A percentile compares a stretch with the other conserved stretches of the same genome.
phyloP scores from a whole-genome alignment of 2,113 vertebrate species.

The Mustela nigripes region DNA sequence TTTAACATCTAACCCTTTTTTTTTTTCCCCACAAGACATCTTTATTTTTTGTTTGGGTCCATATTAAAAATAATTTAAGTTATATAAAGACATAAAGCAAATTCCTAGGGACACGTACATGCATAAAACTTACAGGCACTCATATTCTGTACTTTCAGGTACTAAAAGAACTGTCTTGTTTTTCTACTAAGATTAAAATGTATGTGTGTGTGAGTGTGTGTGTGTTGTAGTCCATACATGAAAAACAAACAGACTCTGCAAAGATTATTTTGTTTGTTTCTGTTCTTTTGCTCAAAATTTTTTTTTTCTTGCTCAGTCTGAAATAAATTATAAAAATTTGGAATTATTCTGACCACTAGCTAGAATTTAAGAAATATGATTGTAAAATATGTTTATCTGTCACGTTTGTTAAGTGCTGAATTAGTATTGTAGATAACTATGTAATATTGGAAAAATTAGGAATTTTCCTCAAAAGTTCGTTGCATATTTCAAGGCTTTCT shows the following conservation, averaged over 20 bases:
- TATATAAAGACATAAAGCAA: not conserved
- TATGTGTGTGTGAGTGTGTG: not conserved
- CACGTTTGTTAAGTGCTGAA: not conserved
- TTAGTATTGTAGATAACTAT: not conserved
- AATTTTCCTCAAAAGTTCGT: not conserved
- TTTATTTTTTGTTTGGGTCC: not conserved
- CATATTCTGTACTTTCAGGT: not conserved
- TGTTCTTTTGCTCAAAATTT: not conserved
- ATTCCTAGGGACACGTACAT: not conserved
- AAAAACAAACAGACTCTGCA: not conserved
- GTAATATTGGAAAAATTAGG: too few relatives aligned
- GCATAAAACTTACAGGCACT: not conserved
- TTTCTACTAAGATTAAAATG: not conserved
- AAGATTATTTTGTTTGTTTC: not conserved
- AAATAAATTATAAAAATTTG: not conserved
- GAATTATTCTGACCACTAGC: not conserved
- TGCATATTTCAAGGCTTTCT: not conserved
- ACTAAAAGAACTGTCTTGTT: not conserved
- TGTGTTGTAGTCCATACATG: not conserved
- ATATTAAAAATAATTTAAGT: constrained; percentile 28
- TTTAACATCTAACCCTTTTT: not conserved
- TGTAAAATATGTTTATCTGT: not conserved
- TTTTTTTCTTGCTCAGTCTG: not conserved
- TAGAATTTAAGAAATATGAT: not conserved
- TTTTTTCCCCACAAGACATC: not conserved